Evolutionary conservation across 2,888 invertebrate genomes (phyloP).

Genomic region (Steinernema scapterisci): DNA sequence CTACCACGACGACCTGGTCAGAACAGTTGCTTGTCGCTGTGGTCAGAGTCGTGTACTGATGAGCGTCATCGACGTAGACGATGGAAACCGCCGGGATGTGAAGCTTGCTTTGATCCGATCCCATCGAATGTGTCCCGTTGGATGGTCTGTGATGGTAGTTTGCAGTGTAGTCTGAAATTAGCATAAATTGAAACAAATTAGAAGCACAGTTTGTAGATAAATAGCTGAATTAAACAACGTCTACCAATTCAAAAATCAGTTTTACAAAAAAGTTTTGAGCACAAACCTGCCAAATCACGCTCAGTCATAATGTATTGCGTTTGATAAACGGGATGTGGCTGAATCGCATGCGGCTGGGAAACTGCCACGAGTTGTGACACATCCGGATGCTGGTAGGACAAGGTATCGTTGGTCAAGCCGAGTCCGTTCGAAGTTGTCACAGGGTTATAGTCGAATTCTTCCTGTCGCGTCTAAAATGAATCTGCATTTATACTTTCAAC

Average conservation of each 20-base stretch:
- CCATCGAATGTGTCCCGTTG: no score
- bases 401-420: not conserved
- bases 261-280: not conserved
- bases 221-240: not conserved
- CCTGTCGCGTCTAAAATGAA: conserved; percentile 11
- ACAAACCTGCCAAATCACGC: not conserved
- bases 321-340: conserved; percentile 19
- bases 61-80: conserved; percentile 19
- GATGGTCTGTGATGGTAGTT: not conserved
- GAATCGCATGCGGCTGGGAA: conserved; percentile 3
- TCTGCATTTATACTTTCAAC: not conserved
- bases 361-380: conserved; percentile 2
- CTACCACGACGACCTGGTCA: conserved; percentile 25
- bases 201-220: not conserved
- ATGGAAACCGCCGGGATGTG: conserved; percentile 24
- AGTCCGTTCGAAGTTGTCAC: not conserved
- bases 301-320: conserved; percentile 27
- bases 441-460: conserved; percentile 11
- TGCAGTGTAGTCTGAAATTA: not conserved
- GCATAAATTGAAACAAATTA: not conserved
- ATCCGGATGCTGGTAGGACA: conserved; percentile 3
- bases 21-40: conserved; percentile 18
- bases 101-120: not conserved
- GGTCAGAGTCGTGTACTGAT: conserved; percentile 25
- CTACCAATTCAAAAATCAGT: no score